A percentile compares a stretch with the other conserved stretches of the same genome.
Evolutionary conservation across 2,888 invertebrate species (phyloP).

Genomic region (Habrosyne pyritoides): DNA sequence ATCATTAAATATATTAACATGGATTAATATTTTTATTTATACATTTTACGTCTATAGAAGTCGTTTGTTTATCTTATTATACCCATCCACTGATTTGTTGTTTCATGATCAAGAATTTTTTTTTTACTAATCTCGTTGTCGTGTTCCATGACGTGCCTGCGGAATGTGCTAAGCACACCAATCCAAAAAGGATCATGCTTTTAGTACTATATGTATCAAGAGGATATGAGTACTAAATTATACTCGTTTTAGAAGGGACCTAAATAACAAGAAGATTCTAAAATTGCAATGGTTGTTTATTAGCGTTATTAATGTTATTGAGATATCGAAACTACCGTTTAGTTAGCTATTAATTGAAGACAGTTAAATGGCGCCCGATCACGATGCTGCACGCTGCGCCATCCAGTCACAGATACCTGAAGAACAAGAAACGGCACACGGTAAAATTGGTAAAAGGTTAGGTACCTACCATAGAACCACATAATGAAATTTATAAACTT

Average conservation of each 20-base stretch:
- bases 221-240: too few relatives aligned
- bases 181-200: too few relatives aligned
- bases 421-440: neutral
- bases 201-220: too few relatives aligned
- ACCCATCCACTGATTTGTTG: too few relatives aligned
- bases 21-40: constrained; percentile 19
- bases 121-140: too few relatives aligned
- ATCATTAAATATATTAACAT: constrained; percentile 38
- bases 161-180: too few relatives aligned
- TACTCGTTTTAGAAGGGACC: too few relatives aligned
- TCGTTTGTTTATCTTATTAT: too few relatives aligned
- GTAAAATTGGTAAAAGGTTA: neutral
- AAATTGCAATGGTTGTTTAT: neutral
- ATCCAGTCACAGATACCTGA: constrained; percentile 8
- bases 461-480: too few relatives aligned
- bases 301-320: constrained; percentile 2
- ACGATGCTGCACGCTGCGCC: constrained; percentile 10
- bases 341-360: constrained; percentile 3
- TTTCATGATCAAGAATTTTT: too few relatives aligned
- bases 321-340: constrained; percentile 2
- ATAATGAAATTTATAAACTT: too few relatives aligned
- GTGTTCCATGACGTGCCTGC: too few relatives aligned
- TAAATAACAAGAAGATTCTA: neutral
- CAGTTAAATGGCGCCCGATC: constrained; percentile 26
- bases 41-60: constrained; percentile 9